Evolutionary conservation across 2,113 vertebrate genomes (phyloP).

Genomic region (Heteronetta atricapilla): DNA sequence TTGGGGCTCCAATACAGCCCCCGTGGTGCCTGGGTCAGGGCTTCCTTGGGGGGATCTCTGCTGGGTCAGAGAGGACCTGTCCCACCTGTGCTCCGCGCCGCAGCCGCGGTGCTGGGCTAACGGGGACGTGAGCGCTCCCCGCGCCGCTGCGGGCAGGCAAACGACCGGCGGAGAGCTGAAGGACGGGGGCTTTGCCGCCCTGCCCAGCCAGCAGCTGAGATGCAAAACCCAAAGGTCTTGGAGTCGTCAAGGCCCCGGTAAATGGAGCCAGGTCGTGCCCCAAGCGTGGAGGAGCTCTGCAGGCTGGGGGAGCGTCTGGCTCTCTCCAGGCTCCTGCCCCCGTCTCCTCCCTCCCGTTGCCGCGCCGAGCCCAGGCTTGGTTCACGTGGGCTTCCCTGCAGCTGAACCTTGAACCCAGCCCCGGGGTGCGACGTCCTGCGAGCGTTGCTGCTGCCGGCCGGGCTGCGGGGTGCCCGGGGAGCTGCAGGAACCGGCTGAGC

Average conservation of each 20-base stretch:
- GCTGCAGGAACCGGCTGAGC: background rate
- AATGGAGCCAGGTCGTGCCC: background rate
- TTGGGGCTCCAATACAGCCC: background rate
- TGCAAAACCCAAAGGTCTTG: background rate
- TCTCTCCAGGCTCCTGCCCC: background rate
- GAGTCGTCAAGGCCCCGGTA: fast-evolving
- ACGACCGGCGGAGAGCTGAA: background rate
- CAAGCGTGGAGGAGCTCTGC: no score
- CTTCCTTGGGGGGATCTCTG: background rate
- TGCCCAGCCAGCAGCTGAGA: background rate
- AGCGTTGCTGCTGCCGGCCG: background rate
- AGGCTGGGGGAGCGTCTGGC: background rate
- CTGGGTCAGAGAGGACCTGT: background rate
- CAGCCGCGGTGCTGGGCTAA: background rate
- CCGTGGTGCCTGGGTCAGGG: background rate
- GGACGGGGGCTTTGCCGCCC: background rate
- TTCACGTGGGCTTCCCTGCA: background rate
- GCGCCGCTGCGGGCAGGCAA: background rate
- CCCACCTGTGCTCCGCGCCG: fast-evolving
- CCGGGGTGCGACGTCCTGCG: background rate
- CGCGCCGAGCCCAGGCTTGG: background rate
- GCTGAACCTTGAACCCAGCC: no score
- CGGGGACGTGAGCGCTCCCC: background rate
- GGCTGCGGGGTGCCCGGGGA: background rate
- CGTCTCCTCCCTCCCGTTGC: background rate